Evolutionary conservation across 2,888 invertebrate genomes (phyloP).

Genomic region (Dorcus hopei): DNA sequence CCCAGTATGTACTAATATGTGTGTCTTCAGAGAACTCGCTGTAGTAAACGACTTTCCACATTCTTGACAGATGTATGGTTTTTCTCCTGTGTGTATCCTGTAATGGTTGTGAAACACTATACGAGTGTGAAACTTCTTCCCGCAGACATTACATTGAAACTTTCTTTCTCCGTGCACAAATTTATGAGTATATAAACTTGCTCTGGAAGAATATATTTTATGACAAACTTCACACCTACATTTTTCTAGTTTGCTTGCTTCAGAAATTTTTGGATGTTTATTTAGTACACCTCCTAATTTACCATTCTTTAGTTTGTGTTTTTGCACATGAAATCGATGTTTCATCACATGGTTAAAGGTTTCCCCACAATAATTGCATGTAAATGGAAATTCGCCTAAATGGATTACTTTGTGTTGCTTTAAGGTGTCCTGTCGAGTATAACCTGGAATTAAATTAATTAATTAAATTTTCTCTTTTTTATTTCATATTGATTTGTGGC

Average conservation of each 20-base stretch:
- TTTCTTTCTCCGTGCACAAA: slow-evolving; percentile 10
- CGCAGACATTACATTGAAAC: slow-evolving; percentile 20
- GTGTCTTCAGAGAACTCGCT: slow-evolving; percentile 28
- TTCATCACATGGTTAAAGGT: slow-evolving; percentile 11
- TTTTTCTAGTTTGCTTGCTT: not conserved
- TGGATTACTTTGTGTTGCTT: slow-evolving; percentile 8
- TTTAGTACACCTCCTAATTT: not conserved
- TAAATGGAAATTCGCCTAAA: slow-evolving; percentile 12
- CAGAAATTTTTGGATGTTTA: no score
- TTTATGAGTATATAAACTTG: slow-evolving; percentile 1
- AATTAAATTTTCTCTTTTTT: not conserved
- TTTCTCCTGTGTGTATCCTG: slow-evolving; percentile 36
- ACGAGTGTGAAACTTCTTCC: slow-evolving; percentile 17
- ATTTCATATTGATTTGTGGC: no score
- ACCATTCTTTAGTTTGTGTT: not conserved
- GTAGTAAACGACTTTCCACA: slow-evolving; percentile 30
- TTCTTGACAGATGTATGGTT: slow-evolving; percentile 34
- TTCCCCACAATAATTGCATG: slow-evolving; percentile 19
- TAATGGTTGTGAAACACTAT: not conserved
- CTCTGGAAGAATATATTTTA: slow-evolving; percentile 1
- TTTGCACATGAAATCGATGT: not conserved
- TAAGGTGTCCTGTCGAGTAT: slow-evolving; percentile 16
- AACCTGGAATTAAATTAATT: slow-evolving; percentile 4
- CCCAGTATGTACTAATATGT: slow-evolving; percentile 39
- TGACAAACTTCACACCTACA: slow-evolving; percentile 9